Conservation (phyloP, 2,888 invertebrate species). For the Micropterix aruncella region DNA sequence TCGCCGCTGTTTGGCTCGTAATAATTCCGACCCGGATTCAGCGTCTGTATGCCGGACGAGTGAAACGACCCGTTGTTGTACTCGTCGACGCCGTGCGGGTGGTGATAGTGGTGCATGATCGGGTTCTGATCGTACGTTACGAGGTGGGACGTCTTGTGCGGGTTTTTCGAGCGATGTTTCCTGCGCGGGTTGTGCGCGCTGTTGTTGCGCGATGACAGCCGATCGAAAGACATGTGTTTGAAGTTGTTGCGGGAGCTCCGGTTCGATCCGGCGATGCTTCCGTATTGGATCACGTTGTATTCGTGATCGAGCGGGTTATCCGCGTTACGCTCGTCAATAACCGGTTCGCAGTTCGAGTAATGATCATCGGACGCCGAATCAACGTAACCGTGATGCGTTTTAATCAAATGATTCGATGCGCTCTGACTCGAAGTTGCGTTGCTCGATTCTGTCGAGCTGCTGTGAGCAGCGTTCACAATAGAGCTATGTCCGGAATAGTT, state of each 20-base stretch:
- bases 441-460: slow-evolving; percentile 37
- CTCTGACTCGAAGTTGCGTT: slow-evolving; percentile 37
- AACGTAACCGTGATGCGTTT: slow-evolving; percentile 34
- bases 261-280: slow-evolving; percentile 33
- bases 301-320: slow-evolving; percentile 33
- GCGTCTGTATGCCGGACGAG: slow-evolving; percentile 34
- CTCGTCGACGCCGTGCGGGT: slow-evolving; percentile 36
- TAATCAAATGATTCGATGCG: slow-evolving; percentile 35
- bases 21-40: slow-evolving; percentile 39
- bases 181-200: slow-evolving; percentile 33
- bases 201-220: slow-evolving; percentile 35
- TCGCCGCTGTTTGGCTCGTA: slow-evolving; percentile 34
- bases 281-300: slow-evolving; percentile 38
- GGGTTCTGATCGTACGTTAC: slow-evolving; percentile 40
- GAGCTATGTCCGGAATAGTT: slow-evolving; percentile 49
- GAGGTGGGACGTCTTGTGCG: slow-evolving; percentile 32
- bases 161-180: slow-evolving; percentile 33
- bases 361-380: slow-evolving; percentile 37
- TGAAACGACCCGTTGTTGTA: slow-evolving; percentile 37
- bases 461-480: slow-evolving; percentile 37
- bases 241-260: slow-evolving; percentile 34
- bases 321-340: slow-evolving; percentile 27
- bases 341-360: slow-evolving; percentile 37
- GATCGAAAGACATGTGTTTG: slow-evolving; percentile 37
- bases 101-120: slow-evolving; percentile 34